Evolutionary conservation across 2,888 invertebrate genomes (phyloP).

Genomic region (Phyllotreta striolata): DNA sequence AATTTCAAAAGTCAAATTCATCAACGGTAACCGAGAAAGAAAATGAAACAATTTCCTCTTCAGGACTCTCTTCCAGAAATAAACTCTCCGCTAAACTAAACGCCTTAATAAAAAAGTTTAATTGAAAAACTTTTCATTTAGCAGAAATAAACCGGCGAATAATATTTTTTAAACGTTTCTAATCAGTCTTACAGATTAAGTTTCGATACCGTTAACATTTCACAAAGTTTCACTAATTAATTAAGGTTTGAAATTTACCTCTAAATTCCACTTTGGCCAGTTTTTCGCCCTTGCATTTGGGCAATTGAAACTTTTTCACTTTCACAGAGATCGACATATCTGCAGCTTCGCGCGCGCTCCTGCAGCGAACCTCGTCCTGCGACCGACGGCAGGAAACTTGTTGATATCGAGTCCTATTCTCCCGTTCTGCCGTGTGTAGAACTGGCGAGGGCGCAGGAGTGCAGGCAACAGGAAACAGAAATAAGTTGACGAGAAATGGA

Average conservation of each 20-base stretch:
- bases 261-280: conserved; percentile 76
- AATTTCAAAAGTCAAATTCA: too few species aligned
- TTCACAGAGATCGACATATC: conserved; percentile 74
- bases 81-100: too few species aligned
- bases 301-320: conserved; percentile 73
- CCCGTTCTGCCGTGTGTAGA: conserved; percentile 10
- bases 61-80: too few species aligned
- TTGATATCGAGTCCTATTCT: conserved; percentile 48
- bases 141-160: background rate
- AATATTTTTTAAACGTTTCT: too few species aligned
- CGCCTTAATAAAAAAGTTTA: background rate
- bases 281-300: conserved; percentile 74
- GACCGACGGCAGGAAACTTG: conserved; percentile 50
- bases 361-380: conserved; percentile 38
- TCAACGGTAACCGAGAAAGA: too few species aligned
- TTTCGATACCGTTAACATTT: too few species aligned
- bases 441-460: conserved; percentile 38
- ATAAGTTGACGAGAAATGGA: conserved; percentile 44
- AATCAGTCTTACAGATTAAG: too few species aligned
- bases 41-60: background rate
- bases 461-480: conserved; percentile 13
- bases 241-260: too few species aligned
- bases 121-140: conserved; percentile 9
- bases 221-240: too few species aligned
- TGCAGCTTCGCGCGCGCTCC: conserved; percentile 39